phyloP scores from a whole-genome alignment of 2,888 invertebrate genomes.

The Tolmerus cingulatus region DNA sequence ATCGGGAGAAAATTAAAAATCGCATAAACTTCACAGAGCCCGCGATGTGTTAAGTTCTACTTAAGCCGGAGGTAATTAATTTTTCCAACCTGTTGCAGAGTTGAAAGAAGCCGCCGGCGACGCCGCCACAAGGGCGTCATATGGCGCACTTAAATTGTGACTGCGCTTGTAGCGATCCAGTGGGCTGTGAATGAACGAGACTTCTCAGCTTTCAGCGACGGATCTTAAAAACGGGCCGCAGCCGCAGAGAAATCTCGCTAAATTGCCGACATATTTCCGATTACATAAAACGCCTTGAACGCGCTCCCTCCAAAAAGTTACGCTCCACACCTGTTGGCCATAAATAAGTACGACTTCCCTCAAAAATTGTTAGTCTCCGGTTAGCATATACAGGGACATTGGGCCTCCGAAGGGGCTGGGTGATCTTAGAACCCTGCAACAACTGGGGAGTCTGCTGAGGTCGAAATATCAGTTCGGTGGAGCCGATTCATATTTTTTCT shows the following conservation, averaged over 20 bases:
- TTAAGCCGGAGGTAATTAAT: slow-evolving; percentile 34
- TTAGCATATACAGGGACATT: background rate
- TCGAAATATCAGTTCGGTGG: background rate
- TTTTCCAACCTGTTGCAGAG: slow-evolving; percentile 24
- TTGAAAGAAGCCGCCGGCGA: slow-evolving; percentile 28
- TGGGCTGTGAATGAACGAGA: background rate
- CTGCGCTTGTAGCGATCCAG: background rate
- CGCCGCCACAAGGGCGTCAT: slow-evolving; percentile 13
- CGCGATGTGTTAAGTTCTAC: slow-evolving; percentile 3
- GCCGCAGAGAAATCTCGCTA: background rate
- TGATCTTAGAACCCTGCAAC: background rate
- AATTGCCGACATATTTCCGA: background rate
- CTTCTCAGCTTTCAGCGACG: background rate
- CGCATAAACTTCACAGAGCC: background rate
- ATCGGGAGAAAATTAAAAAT: background rate
- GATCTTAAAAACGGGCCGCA: background rate
- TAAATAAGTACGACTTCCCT: background rate
- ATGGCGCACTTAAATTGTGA: background rate
- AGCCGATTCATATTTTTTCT: background rate
- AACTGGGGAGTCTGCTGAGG: background rate
- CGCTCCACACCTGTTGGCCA: background rate
- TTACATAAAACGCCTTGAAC: background rate
- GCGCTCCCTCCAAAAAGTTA: background rate
- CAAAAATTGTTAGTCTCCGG: background rate
- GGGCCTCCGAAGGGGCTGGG: background rate